Base-by-base conservation (phyloP, 2,888 invertebrate species). In the Gymnoscelis rufifasciata region DNA sequence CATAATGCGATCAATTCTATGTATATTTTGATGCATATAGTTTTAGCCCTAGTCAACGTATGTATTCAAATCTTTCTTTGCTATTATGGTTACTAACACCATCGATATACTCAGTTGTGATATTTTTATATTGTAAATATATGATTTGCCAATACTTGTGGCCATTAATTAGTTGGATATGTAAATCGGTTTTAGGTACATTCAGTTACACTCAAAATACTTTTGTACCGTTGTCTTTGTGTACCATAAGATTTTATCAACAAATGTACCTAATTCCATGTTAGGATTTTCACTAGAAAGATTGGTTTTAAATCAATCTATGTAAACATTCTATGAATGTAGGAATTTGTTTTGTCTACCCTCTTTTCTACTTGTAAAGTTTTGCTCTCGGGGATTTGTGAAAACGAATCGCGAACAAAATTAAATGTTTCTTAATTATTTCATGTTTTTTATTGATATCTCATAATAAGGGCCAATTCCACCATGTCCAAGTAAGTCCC, bases 251-350 rank as follows among this genome's bases (percentile, higher is more conserved):
- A n/a, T 41, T 24, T 33, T 8, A n/a, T 49, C 70, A 67, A 3
- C 19, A 70, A 72, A 73, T 75, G 71, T 62, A 68, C 68, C 62
- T 60, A 54, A 43, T 19, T 19, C 19, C 5, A 19, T 40, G 64
- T 67, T 62, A 57, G 55, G 52, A 31, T 53, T 63, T 59, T 67
- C 54, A 70, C 77, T 73, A 71, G 64, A 71, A 70, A 67, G 79
- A 78, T 82, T 80, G 77, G 71, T 78, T 42, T 68, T 57, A 59
- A 74, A 64, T 66, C 74, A 78, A 81, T 81, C 76, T 74, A 68
- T 82, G 61, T 82, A 80, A 86, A 79, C 87, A 84, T 87, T 86
- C 83, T 79, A 82, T 86, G 84, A 86, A 87, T 86, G 83, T 79
- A 54, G 63, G 43, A 40, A 12, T 33, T 62, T 64, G 60, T 79